Evolutionary conservation across 2,797 vertebrate species (phyloP), one percentile per base, ranked within the genome.

Genomic region (Hybognathus amarus): DNA sequence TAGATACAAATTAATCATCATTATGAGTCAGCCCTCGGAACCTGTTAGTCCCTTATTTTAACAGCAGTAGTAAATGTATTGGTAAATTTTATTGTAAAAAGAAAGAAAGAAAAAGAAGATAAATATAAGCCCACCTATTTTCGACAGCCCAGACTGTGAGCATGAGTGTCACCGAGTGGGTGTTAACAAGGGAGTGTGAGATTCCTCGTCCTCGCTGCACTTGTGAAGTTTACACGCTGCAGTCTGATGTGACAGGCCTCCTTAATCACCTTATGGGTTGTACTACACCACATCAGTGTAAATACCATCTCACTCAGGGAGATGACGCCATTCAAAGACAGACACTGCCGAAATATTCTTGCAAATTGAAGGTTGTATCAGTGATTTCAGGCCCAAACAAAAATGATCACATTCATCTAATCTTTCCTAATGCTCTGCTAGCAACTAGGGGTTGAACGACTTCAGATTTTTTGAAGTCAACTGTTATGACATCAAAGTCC

Each of bases 141-240:
- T 30, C 27, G 33, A 47, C 24, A 17, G 56, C 36, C 63, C 74
- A 83, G 85, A 82, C 50, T 38, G 50, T 18, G 38, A 17, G 50
- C 42, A 47, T 80, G 64, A 78, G 74, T 84, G 50, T 38, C 76
- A 79, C 79, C 59, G 83, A 80, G 79, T 83, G 59, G 70, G 71
- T 85, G 83, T 67, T 86, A 85, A 86, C 64, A 68, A 79, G 82
- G 40, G 52, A 83, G 83, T 77, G 69, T 64, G 61, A 81, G 79
- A 68, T 82, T 66, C 59, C 38, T 54, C 69, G 47, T 33, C 74
- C 66, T 64, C 20, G 20, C 27, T 24, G 74, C 82, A 54, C 67
- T 59, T 70, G 74, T 82, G 74, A 77, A 45, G 71, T 77, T 54
- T 30, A 77, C 66, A 77, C 8, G 30, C 74, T 77, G 52, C 27